Evolutionary conservation across 2,797 vertebrate species (phyloP), one percentile per base, ranked within the genome.

Genomic region (Setipinna tenuifilis): DNA sequence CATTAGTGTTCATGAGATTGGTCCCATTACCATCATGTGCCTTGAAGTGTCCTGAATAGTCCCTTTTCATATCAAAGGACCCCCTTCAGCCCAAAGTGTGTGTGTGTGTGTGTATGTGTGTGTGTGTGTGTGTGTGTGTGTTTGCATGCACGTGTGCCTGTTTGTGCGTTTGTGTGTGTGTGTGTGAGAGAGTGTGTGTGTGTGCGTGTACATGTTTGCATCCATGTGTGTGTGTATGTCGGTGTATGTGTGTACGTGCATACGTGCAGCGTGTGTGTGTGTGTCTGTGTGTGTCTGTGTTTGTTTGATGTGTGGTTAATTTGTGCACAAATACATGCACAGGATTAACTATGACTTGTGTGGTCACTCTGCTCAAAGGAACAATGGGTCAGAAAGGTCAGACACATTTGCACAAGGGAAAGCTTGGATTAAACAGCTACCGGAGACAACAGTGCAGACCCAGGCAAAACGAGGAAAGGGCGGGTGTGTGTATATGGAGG

Each of bases 321-420:
- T 75, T 75, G 68, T 75, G 68, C 28, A 41, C 68, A 75, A 75
- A 41, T 75, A 75, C 19, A 75, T 6, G 31, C 23, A 41, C 31
- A 4, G 68, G 68, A 75, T 75, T 35, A 35, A 75, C 68, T 17
- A 0, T 75, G 68, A 19, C 28, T 75, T 75, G 68, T 75, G 68
- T 35, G 28, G 68, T 6, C 28, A 17, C 68, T 75, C 16, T 5
- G 28, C 28, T 0, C 35, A 75, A 75, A 41, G 68, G 68, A 75
- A 75, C 68, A 75, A 35, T 75, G 28, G 68, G 68, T 75, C 68
- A 75, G 0, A 75, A 31, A 3, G 68, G 68, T 75, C 68, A 75
- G 68, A 75, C 68, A 75, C 68, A 75, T 75, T 75, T 75, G 16
- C 31, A 75, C 68, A 75, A 75, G 68, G 31, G 68, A 75, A 75